phyloP scores from a whole-genome alignment of 2,797 vertebrate species.

The Leuciscus waleckii region DNA sequence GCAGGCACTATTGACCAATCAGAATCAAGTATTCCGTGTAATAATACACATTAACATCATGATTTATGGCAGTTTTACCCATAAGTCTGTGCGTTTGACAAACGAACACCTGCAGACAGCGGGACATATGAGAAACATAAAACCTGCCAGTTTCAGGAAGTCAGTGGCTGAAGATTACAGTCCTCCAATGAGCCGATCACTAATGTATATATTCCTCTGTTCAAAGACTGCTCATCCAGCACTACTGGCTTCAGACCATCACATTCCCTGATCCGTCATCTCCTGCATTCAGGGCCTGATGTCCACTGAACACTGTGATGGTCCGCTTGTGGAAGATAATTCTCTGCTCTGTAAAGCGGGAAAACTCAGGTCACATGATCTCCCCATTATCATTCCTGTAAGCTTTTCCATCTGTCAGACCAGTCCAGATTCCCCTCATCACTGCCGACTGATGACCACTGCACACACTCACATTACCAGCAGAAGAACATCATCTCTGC shows the following conservation, averaged over 20 bases:
- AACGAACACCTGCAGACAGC: not conserved
- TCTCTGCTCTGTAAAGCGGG: slow-evolving; percentile 42
- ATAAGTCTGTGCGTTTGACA: not conserved
- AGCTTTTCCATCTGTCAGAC: slow-evolving; percentile 56
- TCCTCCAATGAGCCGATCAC: not conserved
- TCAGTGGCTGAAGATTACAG: not conserved
- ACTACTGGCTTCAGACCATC: slow-evolving; percentile 66
- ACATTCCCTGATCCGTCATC: slow-evolving; percentile 39
- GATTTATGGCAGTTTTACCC: not conserved
- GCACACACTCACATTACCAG: not conserved
- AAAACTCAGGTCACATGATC: slow-evolving; percentile 42
- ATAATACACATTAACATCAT: too few relatives aligned
- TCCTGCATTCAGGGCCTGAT: slow-evolving; percentile 50
- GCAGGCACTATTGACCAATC: too few relatives aligned
- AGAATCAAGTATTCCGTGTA: too few relatives aligned
- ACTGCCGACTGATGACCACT: not conserved
- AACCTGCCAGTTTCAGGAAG: not conserved
- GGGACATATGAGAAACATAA: not conserved
- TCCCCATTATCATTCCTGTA: slow-evolving; percentile 50
- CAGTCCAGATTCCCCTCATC: not conserved
- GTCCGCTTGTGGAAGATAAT: slow-evolving; percentile 71
- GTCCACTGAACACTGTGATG: slow-evolving; percentile 69
- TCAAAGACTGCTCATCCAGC: slow-evolving; percentile 8
- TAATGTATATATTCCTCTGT: slow-evolving; percentile 34
- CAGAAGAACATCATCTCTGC: too few relatives aligned